phyloP scores from a whole-genome alignment of 23 tunicate species.

The Halocynthia roretzi region DNA sequence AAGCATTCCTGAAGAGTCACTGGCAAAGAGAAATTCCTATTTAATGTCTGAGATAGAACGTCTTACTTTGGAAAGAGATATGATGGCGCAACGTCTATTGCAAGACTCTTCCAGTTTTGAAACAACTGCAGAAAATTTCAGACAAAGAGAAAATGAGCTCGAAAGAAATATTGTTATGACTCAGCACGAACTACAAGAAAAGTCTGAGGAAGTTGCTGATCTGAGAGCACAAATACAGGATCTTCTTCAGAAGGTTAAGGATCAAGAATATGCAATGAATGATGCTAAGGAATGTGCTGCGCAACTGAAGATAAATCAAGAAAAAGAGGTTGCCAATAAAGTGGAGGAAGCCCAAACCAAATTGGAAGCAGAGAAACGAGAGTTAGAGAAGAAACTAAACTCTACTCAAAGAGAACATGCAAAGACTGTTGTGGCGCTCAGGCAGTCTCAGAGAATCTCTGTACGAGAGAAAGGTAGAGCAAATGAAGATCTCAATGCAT shows the following conservation, averaged over 20 bases:
- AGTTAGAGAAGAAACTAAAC: slow-evolving; percentile 1
- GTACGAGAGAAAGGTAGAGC: slow-evolving; percentile 48
- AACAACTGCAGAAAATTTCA: slow-evolving; percentile 20
- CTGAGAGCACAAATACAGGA: neutral
- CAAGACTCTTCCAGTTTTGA: slow-evolving; percentile 70
- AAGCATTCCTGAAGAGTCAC: too few relatives aligned
- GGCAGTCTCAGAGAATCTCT: slow-evolving; percentile 49
- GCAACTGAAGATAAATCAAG: neutral
- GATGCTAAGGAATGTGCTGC: neutral
- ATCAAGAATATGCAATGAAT: neutral
- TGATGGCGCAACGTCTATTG: slow-evolving; percentile 54
- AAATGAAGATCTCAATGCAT: slow-evolving; percentile 50
- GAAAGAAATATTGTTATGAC: neutral
- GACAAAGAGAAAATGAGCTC: slow-evolving; percentile 20
- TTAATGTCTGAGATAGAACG: slow-evolving; percentile 39
- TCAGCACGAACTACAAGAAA: slow-evolving; percentile 21
- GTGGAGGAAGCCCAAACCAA: slow-evolving; percentile 16
- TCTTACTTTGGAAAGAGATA: slow-evolving; percentile 58
- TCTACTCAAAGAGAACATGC: slow-evolving; percentile 38
- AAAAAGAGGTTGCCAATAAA: slow-evolving; percentile 4
- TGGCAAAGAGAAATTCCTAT: slow-evolving; percentile 19
- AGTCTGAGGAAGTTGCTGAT: slow-evolving; percentile 23
- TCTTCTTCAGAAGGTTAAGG: neutral
- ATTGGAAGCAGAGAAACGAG: slow-evolving; percentile 6
- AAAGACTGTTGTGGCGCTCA: slow-evolving; percentile 55